Base-by-base conservation (phyloP, 2,888 invertebrate species). In the Eilema sororculum region DNA sequence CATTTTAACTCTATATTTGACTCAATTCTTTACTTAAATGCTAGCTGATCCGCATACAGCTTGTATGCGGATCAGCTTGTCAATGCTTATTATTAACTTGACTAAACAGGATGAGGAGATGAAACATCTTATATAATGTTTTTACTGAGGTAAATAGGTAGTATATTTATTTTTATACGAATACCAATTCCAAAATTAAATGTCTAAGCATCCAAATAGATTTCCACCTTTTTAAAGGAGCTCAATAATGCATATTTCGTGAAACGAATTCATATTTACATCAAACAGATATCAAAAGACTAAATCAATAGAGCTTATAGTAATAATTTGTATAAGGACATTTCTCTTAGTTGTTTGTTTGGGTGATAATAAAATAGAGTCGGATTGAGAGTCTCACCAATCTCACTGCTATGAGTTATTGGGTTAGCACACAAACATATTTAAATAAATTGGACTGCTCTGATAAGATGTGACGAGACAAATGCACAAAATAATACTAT, bases 301-400 rank as follows among this genome's bases (percentile, higher is more conserved):
- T 62, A 22, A 60, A 70, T 52, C 57, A 62, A 66, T 61, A 52
- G 57, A 68, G 63, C 33, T 63, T 37, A 62, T 8, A 52, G 46
- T 66, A 62, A 33, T 61, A 22, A 60, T 77, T 79, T 72, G 46
- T 69, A 62, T 68, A 71, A 65, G n/a, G 33, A 60, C 28, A 70
- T 77, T 77, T 72, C 65, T 68, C 72, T 77, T 75, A 77, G 75
- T 79, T 79, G 71, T 78, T 77, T 70, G 68, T 65, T 65, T 58
- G 68, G 73, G 59, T 30, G 62, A 66, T 62, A 75, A 75, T 61
- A 74, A 67, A 63, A 64, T 60, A 63, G 41, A 70, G 59, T 60
- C 30, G 46, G 33, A 12, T 63, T 62, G 62, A 67, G 24, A 58
- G 37, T 52, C 56, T 61, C 46, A 60, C 66, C 62, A 70, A 75